Evolutionary conservation across 1,140 invertebrate genomes (phyloP).

Genomic region (Hycleus cichorii): DNA sequence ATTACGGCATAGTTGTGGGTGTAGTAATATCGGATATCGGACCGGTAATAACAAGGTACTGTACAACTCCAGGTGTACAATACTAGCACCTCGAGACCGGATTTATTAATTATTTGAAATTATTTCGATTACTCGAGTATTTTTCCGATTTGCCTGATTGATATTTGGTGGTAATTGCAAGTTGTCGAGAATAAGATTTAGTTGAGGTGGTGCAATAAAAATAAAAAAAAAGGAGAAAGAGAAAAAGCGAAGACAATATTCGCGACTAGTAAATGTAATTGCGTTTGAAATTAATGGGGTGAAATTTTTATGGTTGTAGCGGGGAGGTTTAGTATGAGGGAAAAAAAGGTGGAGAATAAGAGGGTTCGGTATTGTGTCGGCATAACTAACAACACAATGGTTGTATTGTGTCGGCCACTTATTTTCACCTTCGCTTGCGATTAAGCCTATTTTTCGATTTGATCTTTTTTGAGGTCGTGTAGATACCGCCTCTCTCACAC

Average conservation of each 20-base stretch:
- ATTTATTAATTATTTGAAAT: slow-evolving; percentile 6
- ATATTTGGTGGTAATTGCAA: no score
- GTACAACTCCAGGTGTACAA: slow-evolving; percentile 17
- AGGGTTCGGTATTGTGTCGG: no score
- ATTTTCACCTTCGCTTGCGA: slow-evolving; percentile 22
- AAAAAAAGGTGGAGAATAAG: no score
- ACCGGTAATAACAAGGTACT: slow-evolving; percentile 27
- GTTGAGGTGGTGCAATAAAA: no score
- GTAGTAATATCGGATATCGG: slow-evolving; percentile 24
- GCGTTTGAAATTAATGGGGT: no score
- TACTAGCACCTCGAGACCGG: slow-evolving; percentile 1
- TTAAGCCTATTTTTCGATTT: slow-evolving; percentile 22
- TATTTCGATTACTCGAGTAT: neutral
- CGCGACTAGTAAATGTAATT: no score
- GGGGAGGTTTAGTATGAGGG: no score
- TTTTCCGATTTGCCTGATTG: no score
- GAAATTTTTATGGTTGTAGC: no score
- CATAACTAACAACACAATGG: neutral
- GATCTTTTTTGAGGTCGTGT: slow-evolving; percentile 10
- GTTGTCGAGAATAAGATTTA: no score
- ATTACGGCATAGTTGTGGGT: slow-evolving; percentile 16
- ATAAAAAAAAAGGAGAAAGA: no score
- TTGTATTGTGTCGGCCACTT: slow-evolving; percentile 16
- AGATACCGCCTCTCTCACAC: slow-evolving; percentile 11
- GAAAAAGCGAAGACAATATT: no score